phyloP scores from a whole-genome alignment of 2,113 vertebrate genomes.

The Anarrhichthys ocellatus region DNA sequence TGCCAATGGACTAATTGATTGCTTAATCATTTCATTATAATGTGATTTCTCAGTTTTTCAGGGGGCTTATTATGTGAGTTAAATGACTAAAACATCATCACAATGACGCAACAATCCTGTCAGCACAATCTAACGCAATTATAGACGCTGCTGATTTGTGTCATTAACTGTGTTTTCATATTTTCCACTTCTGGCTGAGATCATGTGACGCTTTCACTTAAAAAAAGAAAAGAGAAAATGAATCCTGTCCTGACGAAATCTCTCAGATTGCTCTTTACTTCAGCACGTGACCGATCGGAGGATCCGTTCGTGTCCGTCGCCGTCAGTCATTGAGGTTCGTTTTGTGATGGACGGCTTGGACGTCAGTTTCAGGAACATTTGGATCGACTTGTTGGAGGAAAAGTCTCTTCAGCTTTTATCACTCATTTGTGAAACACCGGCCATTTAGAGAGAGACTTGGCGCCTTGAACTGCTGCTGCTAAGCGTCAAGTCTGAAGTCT shows the following conservation, averaged over 20 bases:
- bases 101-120: background rate
- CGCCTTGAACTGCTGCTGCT: background rate
- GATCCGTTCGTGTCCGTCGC: background rate
- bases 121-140: background rate
- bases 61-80: background rate
- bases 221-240: background rate
- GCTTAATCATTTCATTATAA: background rate
- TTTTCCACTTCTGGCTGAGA: background rate
- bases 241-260: background rate
- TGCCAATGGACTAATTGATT: background rate
- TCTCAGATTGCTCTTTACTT: background rate
- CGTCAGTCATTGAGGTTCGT: background rate
- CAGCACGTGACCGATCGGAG: slow-evolving; percentile 1
- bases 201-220: background rate
- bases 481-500: slow-evolving; percentile 14
- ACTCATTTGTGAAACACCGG: slow-evolving; percentile 43
- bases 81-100: background rate
- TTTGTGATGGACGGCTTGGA: background rate
- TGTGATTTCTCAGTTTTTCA: background rate
- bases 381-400: background rate
- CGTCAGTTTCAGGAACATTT: background rate
- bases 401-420: slow-evolving; percentile 16
- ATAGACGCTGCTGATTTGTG: background rate
- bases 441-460: slow-evolving; percentile 32
- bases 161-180: background rate